These are phyloP conservation scores for Tragulus kanchil DNA, from an alignment of 2,113 vertebrate genomes.

Conservation along the genomic window DNA sequence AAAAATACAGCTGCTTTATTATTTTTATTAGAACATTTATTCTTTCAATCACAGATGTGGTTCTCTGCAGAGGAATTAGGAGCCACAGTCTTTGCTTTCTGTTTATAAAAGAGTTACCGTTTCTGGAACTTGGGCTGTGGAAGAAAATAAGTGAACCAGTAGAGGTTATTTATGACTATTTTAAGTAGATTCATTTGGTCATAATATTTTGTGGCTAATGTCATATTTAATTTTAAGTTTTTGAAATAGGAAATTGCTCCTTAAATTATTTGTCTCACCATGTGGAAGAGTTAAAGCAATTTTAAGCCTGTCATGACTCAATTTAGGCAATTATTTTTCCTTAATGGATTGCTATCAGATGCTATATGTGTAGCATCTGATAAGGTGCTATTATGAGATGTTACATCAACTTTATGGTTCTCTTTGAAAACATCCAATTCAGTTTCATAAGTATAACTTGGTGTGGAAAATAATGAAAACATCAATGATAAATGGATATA, in stretches of 20 bases:
- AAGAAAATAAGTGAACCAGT: neutral
- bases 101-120: neutral
- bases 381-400: neutral
- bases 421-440: conserved; percentile 30
- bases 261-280: conserved; percentile 1
- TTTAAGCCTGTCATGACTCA: conserved; percentile 7
- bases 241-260: neutral
- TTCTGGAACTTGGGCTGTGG: neutral
- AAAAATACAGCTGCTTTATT: neutral
- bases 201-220: conserved; percentile 33
- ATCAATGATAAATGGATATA: neutral
- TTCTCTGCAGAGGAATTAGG: neutral
- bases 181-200: neutral
- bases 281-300: neutral
- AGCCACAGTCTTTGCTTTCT: neutral
- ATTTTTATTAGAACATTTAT: conserved; percentile 10
- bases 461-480: neutral
- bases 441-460: neutral
- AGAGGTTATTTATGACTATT: neutral
- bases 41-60: neutral
- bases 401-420: conserved; percentile 2
- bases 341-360: neutral
- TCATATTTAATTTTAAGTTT: conserved; percentile 7
- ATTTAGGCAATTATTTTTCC: conserved; percentile 35
- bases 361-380: neutral